Evolutionary conservation across 2,888 invertebrate species (phyloP).

Genomic region (Cryptophagus acutangulus): DNA sequence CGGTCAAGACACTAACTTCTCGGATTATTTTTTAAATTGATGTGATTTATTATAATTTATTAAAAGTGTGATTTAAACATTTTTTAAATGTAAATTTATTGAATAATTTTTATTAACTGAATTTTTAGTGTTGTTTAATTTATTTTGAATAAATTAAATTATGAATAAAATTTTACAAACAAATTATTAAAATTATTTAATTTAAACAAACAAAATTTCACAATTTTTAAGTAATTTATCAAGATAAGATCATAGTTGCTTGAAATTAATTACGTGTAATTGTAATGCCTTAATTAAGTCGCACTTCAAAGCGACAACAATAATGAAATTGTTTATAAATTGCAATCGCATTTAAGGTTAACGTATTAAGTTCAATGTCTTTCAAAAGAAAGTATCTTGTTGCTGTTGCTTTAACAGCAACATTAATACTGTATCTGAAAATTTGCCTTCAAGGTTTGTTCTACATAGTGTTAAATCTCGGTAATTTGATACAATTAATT

Average conservation of each 20-base stretch:
- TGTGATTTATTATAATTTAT: neutral
- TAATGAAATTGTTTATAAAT: neutral
- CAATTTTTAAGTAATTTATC: neutral
- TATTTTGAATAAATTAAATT: too few species aligned
- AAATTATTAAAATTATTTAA: too few species aligned
- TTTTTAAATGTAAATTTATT: neutral
- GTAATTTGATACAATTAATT: neutral
- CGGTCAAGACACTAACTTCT: conserved; percentile 15
- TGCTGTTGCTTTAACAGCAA: neutral
- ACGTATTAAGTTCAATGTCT: conserved; percentile 8
- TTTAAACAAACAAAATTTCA: neutral
- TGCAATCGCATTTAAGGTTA: conserved; percentile 5
- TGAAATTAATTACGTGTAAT: neutral
- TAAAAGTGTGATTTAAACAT: neutral
- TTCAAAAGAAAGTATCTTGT: conserved; percentile 7
- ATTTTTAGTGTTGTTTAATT: too few species aligned
- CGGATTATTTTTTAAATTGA: neutral
- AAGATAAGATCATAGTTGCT: neutral
- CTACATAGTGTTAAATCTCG: neutral
- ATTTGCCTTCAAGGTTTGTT: conserved; percentile 8
- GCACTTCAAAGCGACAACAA: neutral
- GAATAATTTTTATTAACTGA: too few species aligned
- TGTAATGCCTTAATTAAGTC: neutral
- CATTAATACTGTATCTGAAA: conserved; percentile 4
- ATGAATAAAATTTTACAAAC: too few species aligned